Evolutionary conservation across 2,113 vertebrate species (phyloP).

Genomic region (Callipepla californica): DNA sequence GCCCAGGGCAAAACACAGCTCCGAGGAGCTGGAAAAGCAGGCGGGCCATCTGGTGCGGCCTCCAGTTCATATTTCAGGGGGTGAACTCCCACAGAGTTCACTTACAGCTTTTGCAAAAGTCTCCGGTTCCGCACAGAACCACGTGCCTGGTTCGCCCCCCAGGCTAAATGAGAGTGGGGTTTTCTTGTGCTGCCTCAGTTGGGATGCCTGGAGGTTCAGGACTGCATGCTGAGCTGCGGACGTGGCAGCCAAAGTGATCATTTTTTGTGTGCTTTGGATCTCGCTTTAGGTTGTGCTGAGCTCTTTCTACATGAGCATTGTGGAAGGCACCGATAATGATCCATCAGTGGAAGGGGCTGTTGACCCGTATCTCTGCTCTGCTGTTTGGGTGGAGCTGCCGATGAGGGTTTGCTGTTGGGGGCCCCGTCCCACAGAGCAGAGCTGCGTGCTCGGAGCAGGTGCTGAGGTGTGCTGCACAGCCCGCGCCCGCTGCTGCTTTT

Average conservation of each 20-base stretch:
- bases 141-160: not conserved
- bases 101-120: not conserved
- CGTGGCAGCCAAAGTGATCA: accelerated
- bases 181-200: not conserved
- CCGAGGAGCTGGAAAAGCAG: constrained; percentile 22
- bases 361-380: not conserved
- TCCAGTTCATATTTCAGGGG: constrained; percentile 57
- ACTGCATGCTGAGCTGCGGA: not conserved
- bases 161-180: not conserved
- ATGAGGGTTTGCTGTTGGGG: not conserved
- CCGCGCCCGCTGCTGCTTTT: not conserved
- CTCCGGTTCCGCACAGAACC: not conserved
- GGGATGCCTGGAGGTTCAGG: not conserved
- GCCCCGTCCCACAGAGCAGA: not conserved
- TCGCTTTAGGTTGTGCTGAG: accelerated
- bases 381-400: not conserved
- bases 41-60: constrained; percentile 57
- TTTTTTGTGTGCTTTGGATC: not conserved
- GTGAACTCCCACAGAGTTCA: constrained; percentile 59
- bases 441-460: not conserved
- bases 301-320: accelerated
- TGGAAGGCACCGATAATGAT: not conserved
- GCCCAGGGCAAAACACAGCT: constrained; percentile 18
- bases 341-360: not conserved
- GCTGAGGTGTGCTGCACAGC: not conserved